Percentiles rank a stretch among this genome's conserved stretches.
Conservation (phyloP, 2,888 invertebrate genomes). For the Noctua fimbriata region DNA sequence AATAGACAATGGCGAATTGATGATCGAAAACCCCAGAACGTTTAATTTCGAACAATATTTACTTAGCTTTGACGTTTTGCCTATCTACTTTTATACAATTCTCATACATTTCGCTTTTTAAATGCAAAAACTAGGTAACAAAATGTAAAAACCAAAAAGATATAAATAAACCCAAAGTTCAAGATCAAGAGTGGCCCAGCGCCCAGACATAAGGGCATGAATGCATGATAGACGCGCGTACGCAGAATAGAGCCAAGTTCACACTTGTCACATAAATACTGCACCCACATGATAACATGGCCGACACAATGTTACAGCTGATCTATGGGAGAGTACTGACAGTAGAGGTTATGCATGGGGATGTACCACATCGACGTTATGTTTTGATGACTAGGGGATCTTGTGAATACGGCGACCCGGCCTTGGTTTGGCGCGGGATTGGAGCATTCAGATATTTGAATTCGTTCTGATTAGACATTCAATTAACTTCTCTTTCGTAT, state of each 20-base stretch:
- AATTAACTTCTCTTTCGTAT: not conserved
- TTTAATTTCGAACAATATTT: not conserved
- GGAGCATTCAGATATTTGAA: not conserved
- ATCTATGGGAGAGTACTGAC: slow-evolving; percentile 59
- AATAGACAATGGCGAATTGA: not conserved
- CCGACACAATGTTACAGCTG: slow-evolving; percentile 32
- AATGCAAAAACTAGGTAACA: not conserved
- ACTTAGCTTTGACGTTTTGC: not conserved
- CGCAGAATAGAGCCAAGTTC: slow-evolving; percentile 63
- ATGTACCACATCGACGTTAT: slow-evolving; percentile 30
- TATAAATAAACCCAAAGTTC: slow-evolving; percentile 47
- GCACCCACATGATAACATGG: slow-evolving; percentile 51
- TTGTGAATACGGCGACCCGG: not conserved
- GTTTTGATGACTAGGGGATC: slow-evolving; percentile 6
- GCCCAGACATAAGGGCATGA: slow-evolving; percentile 53
- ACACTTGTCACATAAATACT: slow-evolving; percentile 65
- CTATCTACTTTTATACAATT: not conserved
- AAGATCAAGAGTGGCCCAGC: slow-evolving; percentile 35
- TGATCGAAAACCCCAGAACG: not conserved
- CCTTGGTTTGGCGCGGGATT: not conserved
- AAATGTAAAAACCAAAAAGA: not conserved
- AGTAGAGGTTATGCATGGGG: slow-evolving; percentile 43
- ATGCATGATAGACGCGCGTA: slow-evolving; percentile 58
- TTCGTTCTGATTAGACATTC: not conserved
- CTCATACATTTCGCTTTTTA: not conserved